Base-by-base conservation (phyloP, 2,888 invertebrate genomes). In the Charanyca ferruginea region DNA sequence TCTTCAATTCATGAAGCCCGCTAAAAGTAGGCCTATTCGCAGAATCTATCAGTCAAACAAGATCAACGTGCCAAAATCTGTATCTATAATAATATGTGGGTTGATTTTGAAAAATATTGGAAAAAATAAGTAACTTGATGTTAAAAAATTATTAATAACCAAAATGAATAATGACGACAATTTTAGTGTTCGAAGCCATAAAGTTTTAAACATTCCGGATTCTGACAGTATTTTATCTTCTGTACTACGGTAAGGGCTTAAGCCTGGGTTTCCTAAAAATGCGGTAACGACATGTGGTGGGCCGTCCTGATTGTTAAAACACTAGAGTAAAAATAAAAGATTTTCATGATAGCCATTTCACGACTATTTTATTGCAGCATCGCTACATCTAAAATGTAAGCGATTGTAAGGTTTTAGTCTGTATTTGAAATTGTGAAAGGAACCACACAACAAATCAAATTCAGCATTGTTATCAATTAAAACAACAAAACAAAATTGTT, bases 401-500 rank as follows among this genome's bases (percentile, higher is more conserved):
- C 28, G 5, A 5, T 28, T n/a, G n/a, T n/a, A n/a, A 28, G 5
- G 11, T 32, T 32, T 32, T 28, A 1, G 2, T 32, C 2, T 11
- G 9, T 11, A 32, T 32, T 32, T n/a, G 2, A 18, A n/a, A 18
- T 28, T 11, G 25, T 13, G 11, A 28, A 22, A 41, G 5, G 3
- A 41, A 11, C 13, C 1, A 44, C 51, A 51, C 22, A n/a, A 25
- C 3, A 42, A 49, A 45, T 41, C 9, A 18, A 54, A 53, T 18
- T 44, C 13, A 0, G 2, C 16, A 44, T 38, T 41, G 8, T 55
- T 51, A 59, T 60, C 59, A 64, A 55, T 55, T 47, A 57, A n/a
- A n/a, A 25, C 20, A 69, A 57, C 48, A 53, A 53, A 65, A 76
- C 13, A 8, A 70, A 74, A 76, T 53, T 38, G 47, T 69, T 63